phyloP scores from a whole-genome alignment of 2,113 vertebrate genomes.

The Oplegnathus fasciatus region DNA sequence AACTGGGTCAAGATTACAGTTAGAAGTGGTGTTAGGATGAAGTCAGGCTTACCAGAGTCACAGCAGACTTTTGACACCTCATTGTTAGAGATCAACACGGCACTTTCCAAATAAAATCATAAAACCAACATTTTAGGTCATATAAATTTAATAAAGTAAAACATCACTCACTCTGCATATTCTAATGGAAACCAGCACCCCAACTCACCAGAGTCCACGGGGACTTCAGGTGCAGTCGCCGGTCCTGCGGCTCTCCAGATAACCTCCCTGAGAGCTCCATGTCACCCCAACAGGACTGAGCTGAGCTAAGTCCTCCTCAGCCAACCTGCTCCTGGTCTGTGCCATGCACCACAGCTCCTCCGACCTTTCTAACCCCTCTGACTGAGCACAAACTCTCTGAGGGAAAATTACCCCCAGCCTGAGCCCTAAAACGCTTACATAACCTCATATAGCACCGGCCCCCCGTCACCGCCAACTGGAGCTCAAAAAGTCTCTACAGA shows the following conservation, averaged over 20 bases:
- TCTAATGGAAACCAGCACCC: background rate
- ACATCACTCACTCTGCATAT: background rate
- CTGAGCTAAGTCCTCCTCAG: conserved; percentile 11
- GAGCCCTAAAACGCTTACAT: conserved; percentile 60
- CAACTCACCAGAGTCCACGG: conserved; percentile 79
- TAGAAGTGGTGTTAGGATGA: background rate
- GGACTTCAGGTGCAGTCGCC: conserved; percentile 47
- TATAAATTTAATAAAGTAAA: background rate
- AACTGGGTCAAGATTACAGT: background rate
- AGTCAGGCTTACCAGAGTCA: background rate
- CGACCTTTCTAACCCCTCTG: conserved; percentile 18
- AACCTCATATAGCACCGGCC: conserved; percentile 26
- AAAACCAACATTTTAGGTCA: background rate
- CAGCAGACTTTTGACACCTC: background rate
- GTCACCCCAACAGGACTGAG: conserved; percentile 14
- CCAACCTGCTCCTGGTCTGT: conserved; percentile 28
- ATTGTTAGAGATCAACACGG: background rate
- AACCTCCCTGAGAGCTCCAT: conserved; percentile 54
- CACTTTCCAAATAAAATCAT: background rate
- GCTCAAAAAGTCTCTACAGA: background rate
- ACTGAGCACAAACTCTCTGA: conserved; percentile 18
- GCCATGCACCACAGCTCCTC: conserved; percentile 37
- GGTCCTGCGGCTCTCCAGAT: conserved; percentile 40
- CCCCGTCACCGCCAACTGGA: background rate
- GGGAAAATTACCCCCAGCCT: conserved; percentile 29